Base-by-base conservation (phyloP, 2,113 vertebrate species). In the Hippoglossus stenolepis region DNA sequence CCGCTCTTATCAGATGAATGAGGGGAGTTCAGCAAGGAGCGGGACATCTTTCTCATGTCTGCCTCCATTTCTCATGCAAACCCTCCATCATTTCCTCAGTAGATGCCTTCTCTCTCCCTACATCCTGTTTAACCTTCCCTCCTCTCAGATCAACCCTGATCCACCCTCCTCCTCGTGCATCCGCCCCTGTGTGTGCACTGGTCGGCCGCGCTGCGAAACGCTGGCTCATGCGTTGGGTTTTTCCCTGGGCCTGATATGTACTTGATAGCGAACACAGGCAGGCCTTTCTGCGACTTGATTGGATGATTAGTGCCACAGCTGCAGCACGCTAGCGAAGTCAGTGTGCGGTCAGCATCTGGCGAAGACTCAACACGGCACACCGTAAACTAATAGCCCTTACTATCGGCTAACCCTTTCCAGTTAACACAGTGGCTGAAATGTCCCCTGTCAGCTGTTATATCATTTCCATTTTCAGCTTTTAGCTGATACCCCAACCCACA, bases 1-100 rank as follows among this genome's bases (percentile, higher is more conserved):
- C 63, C 23, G 24, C 73, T 80, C 85, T 86, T 90, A 93, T 94
- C 91, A 91, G 89, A 92, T 90, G 80, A 84, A 90, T 77, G 73
- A 83, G 62, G 77, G 87, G 79, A 86, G 83, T 84, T 71, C 65
- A 63, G 75, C 72, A 75, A 79, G 77, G 78, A 88, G 77, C 83
- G 75, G 83, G 78, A 51, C 72, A 75, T 90, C 87, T 89, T 83
- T 73, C 64, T 77, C 79, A 85, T 85, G 67, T 65, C 64, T 72
- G 78, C 65, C 18, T 70, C 70, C 78, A 70, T 84, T 82, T 76
- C 64, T 88, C 80, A 73, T 65, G 67, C 49, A 21, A 79, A 65
- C 61, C 63, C 65, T 72, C 83, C 79, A 77, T 86, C 71, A 60
- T 80, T 84, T 83, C 79, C 79, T 81, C 76, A 80, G 64, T 45